phyloP scores from a whole-genome alignment of 2,888 invertebrate genomes.

The Epirrhoe tristata region DNA sequence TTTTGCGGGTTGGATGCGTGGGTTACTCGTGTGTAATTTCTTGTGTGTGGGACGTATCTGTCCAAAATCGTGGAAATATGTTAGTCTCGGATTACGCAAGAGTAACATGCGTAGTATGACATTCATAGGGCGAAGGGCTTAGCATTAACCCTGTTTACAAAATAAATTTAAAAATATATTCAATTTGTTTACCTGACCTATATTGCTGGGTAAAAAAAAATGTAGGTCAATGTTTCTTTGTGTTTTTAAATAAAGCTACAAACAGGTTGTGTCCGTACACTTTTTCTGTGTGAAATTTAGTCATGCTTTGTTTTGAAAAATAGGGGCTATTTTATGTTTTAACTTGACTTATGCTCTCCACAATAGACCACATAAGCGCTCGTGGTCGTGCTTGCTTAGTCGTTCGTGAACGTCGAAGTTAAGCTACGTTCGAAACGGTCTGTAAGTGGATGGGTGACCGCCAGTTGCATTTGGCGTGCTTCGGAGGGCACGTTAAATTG shows the following conservation, averaged over 20 bases:
- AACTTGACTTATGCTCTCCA: too few relatives aligned
- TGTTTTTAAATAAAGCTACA: neutral
- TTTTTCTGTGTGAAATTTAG: neutral
- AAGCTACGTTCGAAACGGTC: too few relatives aligned
- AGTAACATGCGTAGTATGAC: neutral
- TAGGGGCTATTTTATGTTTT: too few relatives aligned
- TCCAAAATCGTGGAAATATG: neutral
- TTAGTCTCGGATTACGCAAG: neutral
- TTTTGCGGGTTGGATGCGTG: slow-evolving; percentile 34
- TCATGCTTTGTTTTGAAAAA: neutral
- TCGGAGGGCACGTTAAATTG: too few relatives aligned
- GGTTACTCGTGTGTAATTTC: slow-evolving; percentile 13
- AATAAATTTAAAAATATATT: slow-evolving; percentile 1
- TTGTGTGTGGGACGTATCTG: neutral
- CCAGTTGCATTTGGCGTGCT: too few relatives aligned
- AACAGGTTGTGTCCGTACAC: neutral
- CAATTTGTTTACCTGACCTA: neutral
- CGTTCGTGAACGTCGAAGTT: too few relatives aligned
- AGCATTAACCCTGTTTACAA: neutral
- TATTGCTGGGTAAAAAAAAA: neutral
- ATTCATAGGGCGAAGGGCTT: neutral
- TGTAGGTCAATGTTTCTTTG: neutral
- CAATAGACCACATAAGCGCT: too few relatives aligned
- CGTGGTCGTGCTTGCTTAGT: too few relatives aligned
- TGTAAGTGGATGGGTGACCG: too few relatives aligned